Evolutionary conservation across 1,140 invertebrate genomes (phyloP).

Genomic region (Mamestra configurata): DNA sequence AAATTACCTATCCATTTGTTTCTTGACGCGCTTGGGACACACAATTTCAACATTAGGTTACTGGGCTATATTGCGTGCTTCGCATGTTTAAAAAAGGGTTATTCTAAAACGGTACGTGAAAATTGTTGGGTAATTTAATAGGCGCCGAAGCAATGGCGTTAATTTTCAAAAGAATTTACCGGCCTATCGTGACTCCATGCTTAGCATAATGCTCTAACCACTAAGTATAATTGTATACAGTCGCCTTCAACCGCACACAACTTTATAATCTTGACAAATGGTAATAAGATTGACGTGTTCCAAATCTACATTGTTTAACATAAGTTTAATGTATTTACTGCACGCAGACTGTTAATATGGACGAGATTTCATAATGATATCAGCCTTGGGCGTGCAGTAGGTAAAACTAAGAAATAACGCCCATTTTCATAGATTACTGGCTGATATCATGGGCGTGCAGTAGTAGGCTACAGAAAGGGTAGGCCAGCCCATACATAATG

Average conservation of each 20-base stretch:
- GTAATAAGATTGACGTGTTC: slow-evolving; percentile 58
- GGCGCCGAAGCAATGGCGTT: slow-evolving; percentile 8
- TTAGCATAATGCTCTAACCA: slow-evolving; percentile 32
- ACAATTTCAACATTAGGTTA: neutral
- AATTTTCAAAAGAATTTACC: slow-evolving; percentile 38
- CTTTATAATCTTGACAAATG: slow-evolving; percentile 55
- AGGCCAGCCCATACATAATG: no score
- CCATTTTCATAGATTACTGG: neutral
- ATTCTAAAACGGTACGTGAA: slow-evolving; percentile 30
- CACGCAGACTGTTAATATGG: slow-evolving; percentile 39
- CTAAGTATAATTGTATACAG: slow-evolving; percentile 49
- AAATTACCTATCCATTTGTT: neutral
- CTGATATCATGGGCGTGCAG: no score
- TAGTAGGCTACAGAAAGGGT: no score
- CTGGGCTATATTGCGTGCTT: slow-evolving; percentile 10
- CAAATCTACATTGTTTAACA: slow-evolving; percentile 28
- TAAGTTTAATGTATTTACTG: slow-evolving; percentile 31
- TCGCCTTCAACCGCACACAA: slow-evolving; percentile 18
- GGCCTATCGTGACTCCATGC: slow-evolving; percentile 36
- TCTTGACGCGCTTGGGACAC: neutral
- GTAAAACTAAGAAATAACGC: no score
- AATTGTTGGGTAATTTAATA: slow-evolving; percentile 42
- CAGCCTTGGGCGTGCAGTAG: no score
- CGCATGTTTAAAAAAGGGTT: neutral
- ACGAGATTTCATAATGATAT: slow-evolving; percentile 8